These are phyloP conservation scores for Stenoptilia bipunctidactyla DNA, from an alignment of 2,888 invertebrate genomes.

Conservation along the genomic window DNA sequence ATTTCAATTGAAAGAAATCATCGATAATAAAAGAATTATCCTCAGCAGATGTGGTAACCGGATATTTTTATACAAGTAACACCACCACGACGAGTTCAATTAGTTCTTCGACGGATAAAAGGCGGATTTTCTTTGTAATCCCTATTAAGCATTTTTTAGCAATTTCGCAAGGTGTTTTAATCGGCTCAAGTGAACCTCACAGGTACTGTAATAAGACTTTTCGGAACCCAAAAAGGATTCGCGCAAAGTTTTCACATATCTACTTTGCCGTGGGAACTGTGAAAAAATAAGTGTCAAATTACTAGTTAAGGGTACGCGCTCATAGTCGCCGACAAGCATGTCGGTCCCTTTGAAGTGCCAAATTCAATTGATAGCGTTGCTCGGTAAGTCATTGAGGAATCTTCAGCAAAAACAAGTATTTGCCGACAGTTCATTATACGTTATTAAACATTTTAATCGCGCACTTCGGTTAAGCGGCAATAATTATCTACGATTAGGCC, in stretches of 20 bases:
- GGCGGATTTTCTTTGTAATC: too few relatives aligned
- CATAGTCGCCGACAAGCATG: constrained; percentile 51
- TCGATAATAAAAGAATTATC: too few relatives aligned
- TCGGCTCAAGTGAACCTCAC: too few relatives aligned
- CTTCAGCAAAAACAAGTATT: constrained; percentile 66
- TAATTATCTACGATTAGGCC: too few relatives aligned
- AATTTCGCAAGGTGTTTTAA: constrained; percentile 5
- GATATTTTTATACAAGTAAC: too few relatives aligned
- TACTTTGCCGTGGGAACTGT: constrained; percentile 13
- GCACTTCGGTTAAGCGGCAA: too few relatives aligned
- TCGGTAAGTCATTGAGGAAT: constrained; percentile 22
- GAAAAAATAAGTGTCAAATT: constrained; percentile 40
- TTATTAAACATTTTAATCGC: constrained; percentile 53
- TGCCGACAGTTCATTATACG: constrained; percentile 57
- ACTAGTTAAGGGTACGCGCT: constrained; percentile 27
- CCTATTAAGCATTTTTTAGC: constrained; percentile 1
- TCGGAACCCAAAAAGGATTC: too few relatives aligned
- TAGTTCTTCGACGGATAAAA: too few relatives aligned
- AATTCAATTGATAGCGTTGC: constrained; percentile 66
- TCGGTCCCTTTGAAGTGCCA: constrained; percentile 61
- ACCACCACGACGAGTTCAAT: too few relatives aligned
- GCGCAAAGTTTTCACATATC: constrained; percentile 24
- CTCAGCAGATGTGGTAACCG: too few relatives aligned
- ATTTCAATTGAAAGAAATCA: too few relatives aligned
- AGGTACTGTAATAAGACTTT: too few relatives aligned